Evolutionary conservation across 2,888 invertebrate genomes (phyloP), one percentile per base, ranked within the genome.

Genomic region (Amblyjoppa fuscipennis): DNA sequence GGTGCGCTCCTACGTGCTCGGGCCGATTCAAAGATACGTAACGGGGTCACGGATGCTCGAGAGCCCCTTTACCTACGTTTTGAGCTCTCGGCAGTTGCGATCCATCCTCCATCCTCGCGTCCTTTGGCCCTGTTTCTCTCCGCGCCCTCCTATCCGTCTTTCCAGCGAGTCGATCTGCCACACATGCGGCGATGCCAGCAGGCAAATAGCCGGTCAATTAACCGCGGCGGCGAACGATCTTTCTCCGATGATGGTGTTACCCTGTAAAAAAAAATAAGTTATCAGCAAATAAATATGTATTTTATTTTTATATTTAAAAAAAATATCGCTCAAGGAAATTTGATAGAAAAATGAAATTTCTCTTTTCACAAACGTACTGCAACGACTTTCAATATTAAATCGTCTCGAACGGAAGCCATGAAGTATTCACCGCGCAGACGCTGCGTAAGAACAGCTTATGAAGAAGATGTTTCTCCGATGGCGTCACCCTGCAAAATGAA

Each of bases 1-100:
- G 64, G 51, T 51, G 70, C 75, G 69, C 75, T 49, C 38, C 51
- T 49, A 75, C 61, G 41, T 64, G 79, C 73, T 53, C 76, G 73
- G 77, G 59, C 76, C 85, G 88, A 88, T 89, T 88, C 86, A 87
- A 88, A 89, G 88, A 89, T 88, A 87, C 82, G 81, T 66, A 89
- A 89, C 71, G 87, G 84, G 89, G 89, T 89, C 89, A 89, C 88
- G 88, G 70, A 82, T 89, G 78, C 87, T 89, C 88, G 82, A 88
- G 84, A 71, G 82, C 70, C 73, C 70, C 81, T 82, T 77, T 49
- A 71, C 77, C 28, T 70, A 56, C 82, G 77, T 77, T 77, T 77
- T 77, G 66, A 53, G 64, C 70, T 34, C 56, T 56, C 45, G 49
- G 70, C 20, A 59, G 69, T 77, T 38, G 38, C 69, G 68, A 69